These are phyloP conservation scores for Empidonax alnorum DNA, from an alignment of 2,113 vertebrate genomes.

Conservation along the genomic window DNA sequence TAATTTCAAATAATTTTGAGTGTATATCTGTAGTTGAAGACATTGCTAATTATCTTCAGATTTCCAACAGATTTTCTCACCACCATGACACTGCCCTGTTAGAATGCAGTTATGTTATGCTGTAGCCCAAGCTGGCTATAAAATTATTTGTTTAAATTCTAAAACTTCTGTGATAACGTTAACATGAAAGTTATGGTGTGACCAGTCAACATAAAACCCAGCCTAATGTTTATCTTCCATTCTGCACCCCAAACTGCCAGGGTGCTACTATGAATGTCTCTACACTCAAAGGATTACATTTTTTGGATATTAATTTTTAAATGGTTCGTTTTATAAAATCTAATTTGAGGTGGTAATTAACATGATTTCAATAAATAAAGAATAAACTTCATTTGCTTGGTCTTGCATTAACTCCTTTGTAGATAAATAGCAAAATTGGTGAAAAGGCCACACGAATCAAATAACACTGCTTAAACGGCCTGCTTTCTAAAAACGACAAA, in stretches of 20 bases:
- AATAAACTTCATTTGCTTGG: not conserved
- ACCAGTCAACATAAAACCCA: not conserved
- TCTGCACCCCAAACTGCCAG: slow-evolving; percentile 7
- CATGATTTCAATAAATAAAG: not conserved
- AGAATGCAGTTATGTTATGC: not conserved
- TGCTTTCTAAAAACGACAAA: not conserved
- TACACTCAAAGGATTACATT: not conserved
- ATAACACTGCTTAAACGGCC: not conserved
- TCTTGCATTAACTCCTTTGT: not conserved
- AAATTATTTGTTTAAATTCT: slow-evolving; percentile 39
- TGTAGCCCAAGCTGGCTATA: slow-evolving; percentile 9
- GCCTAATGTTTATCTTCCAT: slow-evolving; percentile 7
- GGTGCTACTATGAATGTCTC: not conserved
- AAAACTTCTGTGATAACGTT: slow-evolving; percentile 12
- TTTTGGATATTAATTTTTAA: not conserved
- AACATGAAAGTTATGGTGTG: not conserved
- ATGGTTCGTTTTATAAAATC: not conserved
- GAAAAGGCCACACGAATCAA: slow-evolving; percentile 12
- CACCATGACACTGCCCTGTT: not conserved
- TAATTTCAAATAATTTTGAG: not conserved
- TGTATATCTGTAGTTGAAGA: not conserved
- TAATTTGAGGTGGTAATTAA: not conserved
- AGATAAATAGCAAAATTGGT: not conserved
- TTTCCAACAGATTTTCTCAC: not conserved
- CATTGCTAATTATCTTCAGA: slow-evolving; percentile 14